Evolutionary conservation across 2,113 vertebrate genomes (phyloP).

Genomic region (mouse (Mus musculus)): DNA sequence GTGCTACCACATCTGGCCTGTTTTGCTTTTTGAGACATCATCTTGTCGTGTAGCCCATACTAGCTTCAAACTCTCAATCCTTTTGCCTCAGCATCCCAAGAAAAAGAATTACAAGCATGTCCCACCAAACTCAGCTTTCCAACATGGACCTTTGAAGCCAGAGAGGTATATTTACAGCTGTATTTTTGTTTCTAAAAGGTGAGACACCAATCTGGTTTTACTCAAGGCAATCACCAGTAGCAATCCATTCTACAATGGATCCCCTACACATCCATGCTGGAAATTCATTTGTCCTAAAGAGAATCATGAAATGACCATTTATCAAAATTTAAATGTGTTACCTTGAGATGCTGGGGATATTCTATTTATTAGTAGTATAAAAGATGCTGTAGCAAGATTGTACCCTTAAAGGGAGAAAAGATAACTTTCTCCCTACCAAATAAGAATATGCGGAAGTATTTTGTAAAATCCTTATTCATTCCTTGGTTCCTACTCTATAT

Average conservation of each 20-base stretch:
- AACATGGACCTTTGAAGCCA: neutral
- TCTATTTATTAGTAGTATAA: conserved; percentile 39
- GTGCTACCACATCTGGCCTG: neutral
- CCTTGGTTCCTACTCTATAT: neutral
- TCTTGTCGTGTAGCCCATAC: neutral
- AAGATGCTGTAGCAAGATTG: neutral
- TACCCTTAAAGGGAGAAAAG: neutral
- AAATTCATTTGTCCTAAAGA: conserved; percentile 43
- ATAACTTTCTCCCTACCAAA: neutral
- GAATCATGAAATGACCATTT: conserved; percentile 26
- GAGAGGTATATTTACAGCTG: conserved; percentile 2
- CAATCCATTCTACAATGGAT: neutral
- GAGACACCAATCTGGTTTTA: conserved; percentile 15
- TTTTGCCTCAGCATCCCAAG: neutral
- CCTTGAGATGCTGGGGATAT: neutral
- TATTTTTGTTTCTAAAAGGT: conserved; percentile 50
- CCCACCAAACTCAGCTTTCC: neutral
- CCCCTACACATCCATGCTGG: neutral
- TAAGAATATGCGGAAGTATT: conserved; percentile 7
- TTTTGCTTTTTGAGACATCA: neutral
- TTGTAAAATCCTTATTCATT: conserved; percentile 32
- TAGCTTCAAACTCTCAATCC: neutral
- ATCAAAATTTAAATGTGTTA: conserved; percentile 34
- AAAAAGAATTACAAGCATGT: neutral
- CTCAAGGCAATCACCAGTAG: neutral